phyloP scores from a whole-genome alignment of 2,888 invertebrate species.

The Athalia rosae region DNA sequence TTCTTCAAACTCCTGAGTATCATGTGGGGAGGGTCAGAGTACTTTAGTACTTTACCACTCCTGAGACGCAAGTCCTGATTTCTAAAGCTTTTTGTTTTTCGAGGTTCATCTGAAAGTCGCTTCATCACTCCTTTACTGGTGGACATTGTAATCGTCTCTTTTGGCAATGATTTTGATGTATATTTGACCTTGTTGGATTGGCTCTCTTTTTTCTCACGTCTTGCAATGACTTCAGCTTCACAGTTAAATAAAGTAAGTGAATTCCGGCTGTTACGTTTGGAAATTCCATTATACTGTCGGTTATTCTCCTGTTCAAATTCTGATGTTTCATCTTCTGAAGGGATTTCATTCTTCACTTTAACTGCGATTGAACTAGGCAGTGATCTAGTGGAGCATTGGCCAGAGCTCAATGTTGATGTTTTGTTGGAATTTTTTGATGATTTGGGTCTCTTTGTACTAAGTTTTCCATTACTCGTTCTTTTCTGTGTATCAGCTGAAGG shows the following conservation, averaged over 20 bases:
- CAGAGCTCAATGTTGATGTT: not conserved
- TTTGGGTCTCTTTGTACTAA: slow-evolving; percentile 13
- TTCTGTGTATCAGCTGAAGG: not conserved
- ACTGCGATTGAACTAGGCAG: not conserved
- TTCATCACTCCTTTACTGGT: slow-evolving; percentile 2
- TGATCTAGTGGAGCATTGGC: not conserved
- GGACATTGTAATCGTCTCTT: not conserved
- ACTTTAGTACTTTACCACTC: slow-evolving; percentile 59
- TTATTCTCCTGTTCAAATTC: not conserved
- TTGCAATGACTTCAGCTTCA: slow-evolving; percentile 8
- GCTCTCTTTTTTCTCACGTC: slow-evolving; percentile 26
- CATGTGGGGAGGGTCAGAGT: slow-evolving; percentile 28
- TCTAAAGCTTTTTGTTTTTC: slow-evolving; percentile 55
- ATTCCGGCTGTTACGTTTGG: slow-evolving; percentile 11
- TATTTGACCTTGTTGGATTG: not conserved
- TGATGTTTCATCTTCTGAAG: slow-evolving; percentile 17
- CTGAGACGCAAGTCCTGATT: slow-evolving; percentile 59
- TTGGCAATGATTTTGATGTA: not conserved
- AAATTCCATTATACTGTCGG: not conserved
- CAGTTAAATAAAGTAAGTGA: slow-evolving; percentile 21
- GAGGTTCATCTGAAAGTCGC: slow-evolving; percentile 14
- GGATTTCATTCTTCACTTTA: slow-evolving; percentile 20
- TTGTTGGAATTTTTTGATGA: not conserved
- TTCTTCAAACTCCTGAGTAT: slow-evolving; percentile 13
- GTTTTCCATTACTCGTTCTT: not conserved